Base-by-base conservation (phyloP, 2,113 vertebrate species). In the Scolopax mira region DNA sequence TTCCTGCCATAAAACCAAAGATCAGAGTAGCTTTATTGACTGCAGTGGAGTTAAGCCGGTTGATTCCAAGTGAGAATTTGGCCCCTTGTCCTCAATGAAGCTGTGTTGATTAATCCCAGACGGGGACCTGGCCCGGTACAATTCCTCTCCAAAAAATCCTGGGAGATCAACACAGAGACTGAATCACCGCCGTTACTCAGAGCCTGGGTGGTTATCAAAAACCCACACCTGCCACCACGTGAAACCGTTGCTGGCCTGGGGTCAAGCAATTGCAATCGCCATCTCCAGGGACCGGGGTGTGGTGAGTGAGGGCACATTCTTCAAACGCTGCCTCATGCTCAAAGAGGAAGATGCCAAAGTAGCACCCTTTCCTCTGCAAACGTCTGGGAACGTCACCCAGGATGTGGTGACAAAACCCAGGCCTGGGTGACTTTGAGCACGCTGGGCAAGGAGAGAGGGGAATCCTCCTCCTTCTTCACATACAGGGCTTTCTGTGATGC, bases 41-140 rank as follows among this genome's bases (percentile, higher is more conserved):
- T 75, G 64, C 72, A 44, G 72, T 11, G 44, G 57, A 91, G 75
- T 74, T 83, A 78, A 65, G 13, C 72, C 0, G 6, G 69, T 91
- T 96, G 71, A 95, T 90, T 90, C 93, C 79, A 35, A 88, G 93
- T 86, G 75, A 91, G 93, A 95, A 90, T 96, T 95, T 75, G 82
- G 67, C 60, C 94, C 94, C 69, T 93, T 91, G 85, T 84, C 85
- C 93, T 95, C 79, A 85, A 46, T 64, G 89, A 88, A 88, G 74
- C 46, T 7, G 17, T 51, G 64, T 10, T 91, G 89, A 94, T 94
- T 62, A 74, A 84, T 91, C 85, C 88, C 90, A 96, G 85, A 57
- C 86, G 93, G 77, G 80, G 61, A 85, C 52, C 79, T 74, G 85
- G 74, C 66, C 11, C 55, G 66, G 71, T 62, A 35, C 67, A 87